These are phyloP conservation scores for Molossus molossus DNA, from an alignment of 2,797 vertebrate genomes.

Conservation along the genomic window DNA sequence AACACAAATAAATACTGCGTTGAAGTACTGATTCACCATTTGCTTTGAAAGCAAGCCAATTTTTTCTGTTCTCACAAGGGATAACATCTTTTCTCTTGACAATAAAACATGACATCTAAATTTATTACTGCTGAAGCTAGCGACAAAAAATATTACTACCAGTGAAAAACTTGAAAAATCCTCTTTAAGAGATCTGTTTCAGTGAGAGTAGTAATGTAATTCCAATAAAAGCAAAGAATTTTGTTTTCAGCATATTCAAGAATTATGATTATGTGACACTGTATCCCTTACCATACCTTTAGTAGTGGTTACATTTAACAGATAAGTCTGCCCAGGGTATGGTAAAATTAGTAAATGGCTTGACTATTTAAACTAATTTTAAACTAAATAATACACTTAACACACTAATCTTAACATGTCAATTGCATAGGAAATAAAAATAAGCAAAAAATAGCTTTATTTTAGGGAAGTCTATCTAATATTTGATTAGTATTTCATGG, in stretches of 20 bases:
- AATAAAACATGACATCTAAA: constrained; percentile 42
- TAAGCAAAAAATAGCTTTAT: neutral
- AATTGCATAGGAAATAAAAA: neutral
- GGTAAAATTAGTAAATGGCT: constrained; percentile 44
- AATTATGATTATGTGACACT: constrained; percentile 72
- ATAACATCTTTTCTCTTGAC: constrained; percentile 63
- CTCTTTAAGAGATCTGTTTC: constrained; percentile 47
- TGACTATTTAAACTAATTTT: constrained; percentile 26
- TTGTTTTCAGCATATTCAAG: constrained; percentile 54
- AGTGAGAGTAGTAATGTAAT: constrained; percentile 24
- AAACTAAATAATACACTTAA: constrained; percentile 35
- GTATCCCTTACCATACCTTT: constrained; percentile 69
- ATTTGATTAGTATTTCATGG: neutral
- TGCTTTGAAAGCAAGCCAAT: constrained; percentile 55
- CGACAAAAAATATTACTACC: constrained; percentile 37
- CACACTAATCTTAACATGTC: constrained; percentile 7
- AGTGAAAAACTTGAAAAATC: constrained; percentile 57
- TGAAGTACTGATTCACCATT: constrained; percentile 7
- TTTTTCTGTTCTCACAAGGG: constrained; percentile 42
- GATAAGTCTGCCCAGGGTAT: constrained; percentile 73
- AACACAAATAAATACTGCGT: neutral
- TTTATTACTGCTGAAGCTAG: constrained; percentile 27
- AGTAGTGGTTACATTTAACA: constrained; percentile 80
- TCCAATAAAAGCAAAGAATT: constrained; percentile 62
- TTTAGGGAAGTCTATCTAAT: constrained; percentile 6